These are phyloP conservation scores for Candidula unifasciata DNA, from an alignment of 2,888 invertebrate genomes.

Conservation along the genomic window DNA sequence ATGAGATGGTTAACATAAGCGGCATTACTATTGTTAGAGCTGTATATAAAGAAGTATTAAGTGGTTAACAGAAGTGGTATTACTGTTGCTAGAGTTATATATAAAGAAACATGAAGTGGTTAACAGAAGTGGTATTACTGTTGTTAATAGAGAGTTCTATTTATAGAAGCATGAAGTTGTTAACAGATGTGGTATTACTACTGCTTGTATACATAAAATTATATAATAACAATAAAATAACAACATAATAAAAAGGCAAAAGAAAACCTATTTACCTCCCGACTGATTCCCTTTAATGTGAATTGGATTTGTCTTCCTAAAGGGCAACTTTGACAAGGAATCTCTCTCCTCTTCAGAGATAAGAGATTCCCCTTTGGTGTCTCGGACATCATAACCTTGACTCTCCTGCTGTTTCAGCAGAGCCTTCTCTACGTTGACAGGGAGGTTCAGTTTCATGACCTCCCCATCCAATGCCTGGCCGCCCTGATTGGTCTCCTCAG, in stretches of 20 bases:
- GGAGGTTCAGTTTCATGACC: conserved; percentile 14
- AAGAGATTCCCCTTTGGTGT: conserved; percentile 19
- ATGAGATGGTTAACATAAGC: too few relatives aligned
- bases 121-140: too few relatives aligned
- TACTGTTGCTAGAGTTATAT: too few relatives aligned
- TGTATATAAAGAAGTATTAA: too few relatives aligned
- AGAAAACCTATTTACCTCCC: conserved; percentile 10
- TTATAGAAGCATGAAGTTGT: too few relatives aligned
- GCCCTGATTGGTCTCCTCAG: background rate
- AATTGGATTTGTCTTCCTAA: conserved; percentile 36
- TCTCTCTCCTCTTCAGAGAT: conserved; percentile 42
- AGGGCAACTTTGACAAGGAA: conserved; percentile 34
- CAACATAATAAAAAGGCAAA: background rate
- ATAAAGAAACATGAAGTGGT: too few relatives aligned
- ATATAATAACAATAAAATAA: background rate
- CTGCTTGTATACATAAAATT: too few relatives aligned
- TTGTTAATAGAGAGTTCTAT: too few relatives aligned
- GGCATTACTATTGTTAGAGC: too few relatives aligned
- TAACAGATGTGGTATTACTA: too few relatives aligned
- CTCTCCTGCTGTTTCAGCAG: conserved; percentile 28
- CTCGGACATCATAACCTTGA: background rate
- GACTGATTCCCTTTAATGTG: conserved; percentile 30
- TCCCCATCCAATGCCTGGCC: background rate
- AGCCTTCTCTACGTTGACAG: conserved; percentile 24
- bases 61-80: too few relatives aligned